Percentiles rank a stretch among this genome's conserved stretches.
Conservation (phyloP, 2,797 vertebrate genomes). For the Falco concolor region DNA sequence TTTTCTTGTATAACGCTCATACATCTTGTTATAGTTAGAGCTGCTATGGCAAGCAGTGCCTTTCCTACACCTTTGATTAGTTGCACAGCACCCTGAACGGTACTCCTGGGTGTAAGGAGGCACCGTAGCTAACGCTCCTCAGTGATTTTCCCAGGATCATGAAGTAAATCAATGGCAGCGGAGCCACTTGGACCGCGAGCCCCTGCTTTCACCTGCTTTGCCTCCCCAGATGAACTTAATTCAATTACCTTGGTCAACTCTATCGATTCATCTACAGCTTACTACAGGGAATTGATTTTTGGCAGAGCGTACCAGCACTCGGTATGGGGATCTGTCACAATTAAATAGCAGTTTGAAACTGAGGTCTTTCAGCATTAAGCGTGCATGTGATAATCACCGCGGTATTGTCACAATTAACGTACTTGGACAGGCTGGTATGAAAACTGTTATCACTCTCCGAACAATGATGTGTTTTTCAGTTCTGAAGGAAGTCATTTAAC, state of each 20-base stretch:
- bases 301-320: background rate
- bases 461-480: background rate
- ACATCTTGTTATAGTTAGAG: fast-evolving
- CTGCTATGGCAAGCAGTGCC: background rate
- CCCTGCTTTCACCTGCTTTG: background rate
- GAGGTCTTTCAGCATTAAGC: background rate
- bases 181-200: too few species aligned
- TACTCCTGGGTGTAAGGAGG: background rate
- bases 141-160: background rate
- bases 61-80: background rate
- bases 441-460: background rate
- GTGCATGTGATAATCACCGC: background rate
- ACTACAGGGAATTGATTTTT: background rate
- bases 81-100: background rate
- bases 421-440: background rate
- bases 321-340: background rate
- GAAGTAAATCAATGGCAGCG: background rate
- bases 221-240: background rate
- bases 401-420: background rate
- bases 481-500: background rate
- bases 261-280: background rate
- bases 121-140: background rate
- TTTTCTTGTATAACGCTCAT: background rate
- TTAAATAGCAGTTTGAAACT: background rate
- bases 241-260: background rate